phyloP scores from a whole-genome alignment of 2,113 vertebrate species.

The Hemiscyllium ocellatum region DNA sequence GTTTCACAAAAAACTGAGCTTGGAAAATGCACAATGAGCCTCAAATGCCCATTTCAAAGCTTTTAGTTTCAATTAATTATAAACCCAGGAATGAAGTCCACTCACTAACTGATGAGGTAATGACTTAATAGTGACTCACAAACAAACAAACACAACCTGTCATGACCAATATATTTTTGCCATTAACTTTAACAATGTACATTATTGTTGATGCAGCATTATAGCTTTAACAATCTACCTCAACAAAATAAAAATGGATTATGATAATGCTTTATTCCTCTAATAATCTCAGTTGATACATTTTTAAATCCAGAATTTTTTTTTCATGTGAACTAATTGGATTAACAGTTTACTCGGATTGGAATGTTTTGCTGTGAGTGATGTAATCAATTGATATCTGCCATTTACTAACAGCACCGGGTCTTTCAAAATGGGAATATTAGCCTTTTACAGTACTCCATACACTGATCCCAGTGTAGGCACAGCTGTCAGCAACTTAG shows the following conservation, averaged over 20 bases:
- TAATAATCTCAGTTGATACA: background rate
- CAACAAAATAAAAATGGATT: background rate
- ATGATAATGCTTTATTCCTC: background rate
- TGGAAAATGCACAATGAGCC: background rate
- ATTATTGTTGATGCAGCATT: background rate
- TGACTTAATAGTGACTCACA: background rate
- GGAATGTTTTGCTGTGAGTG: background rate
- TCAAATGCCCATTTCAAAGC: background rate
- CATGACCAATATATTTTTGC: background rate
- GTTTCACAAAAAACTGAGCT: background rate
- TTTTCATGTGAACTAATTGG: background rate
- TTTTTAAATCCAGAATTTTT: background rate
- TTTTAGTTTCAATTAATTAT: background rate
- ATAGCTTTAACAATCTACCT: background rate
- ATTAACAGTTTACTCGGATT: background rate
- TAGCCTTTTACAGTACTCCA: background rate
- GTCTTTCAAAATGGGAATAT: background rate
- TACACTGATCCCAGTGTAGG: background rate
- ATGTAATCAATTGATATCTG: background rate
- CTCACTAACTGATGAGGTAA: background rate
- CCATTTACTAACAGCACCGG: background rate
- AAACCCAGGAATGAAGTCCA: background rate
- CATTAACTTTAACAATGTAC: background rate
- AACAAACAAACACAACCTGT: background rate
- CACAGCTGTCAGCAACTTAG: background rate